A percentile compares a stretch with the other conserved stretches of the same genome.
Conservation (phyloP, 2,888 invertebrate genomes). For the Trissoscelio sp. region DNA sequence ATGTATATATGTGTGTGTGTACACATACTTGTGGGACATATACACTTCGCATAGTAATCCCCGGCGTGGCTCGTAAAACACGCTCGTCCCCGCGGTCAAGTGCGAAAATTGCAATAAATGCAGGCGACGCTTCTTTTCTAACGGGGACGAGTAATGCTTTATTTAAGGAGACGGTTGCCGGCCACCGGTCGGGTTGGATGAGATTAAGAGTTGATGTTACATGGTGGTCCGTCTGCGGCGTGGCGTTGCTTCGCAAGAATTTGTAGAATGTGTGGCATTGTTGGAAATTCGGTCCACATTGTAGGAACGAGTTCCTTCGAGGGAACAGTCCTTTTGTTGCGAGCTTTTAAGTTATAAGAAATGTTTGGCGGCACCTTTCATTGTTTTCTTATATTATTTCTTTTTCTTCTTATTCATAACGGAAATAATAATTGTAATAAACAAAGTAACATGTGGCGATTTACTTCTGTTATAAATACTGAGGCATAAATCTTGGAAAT, state of each 20-base stretch:
- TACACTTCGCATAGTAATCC: constrained; percentile 69
- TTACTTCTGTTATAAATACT: too few relatives aligned
- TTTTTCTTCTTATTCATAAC: too few relatives aligned
- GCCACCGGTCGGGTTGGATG: not conserved
- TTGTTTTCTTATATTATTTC: constrained; percentile 1
- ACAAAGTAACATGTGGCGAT: too few relatives aligned
- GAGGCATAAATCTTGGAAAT: too few relatives aligned
- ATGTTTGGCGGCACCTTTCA: not conserved
- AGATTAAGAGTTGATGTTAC: constrained; percentile 21
- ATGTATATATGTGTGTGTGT: not conserved
- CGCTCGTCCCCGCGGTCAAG: constrained; percentile 75
- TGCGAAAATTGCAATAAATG: constrained; percentile 77
- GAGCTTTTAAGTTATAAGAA: constrained; percentile 23
- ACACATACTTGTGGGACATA: constrained; percentile 3
- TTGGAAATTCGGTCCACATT: constrained; percentile 45
- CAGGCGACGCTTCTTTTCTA: constrained; percentile 53
- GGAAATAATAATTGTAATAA: too few relatives aligned
- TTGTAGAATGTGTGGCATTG: constrained; percentile 49
- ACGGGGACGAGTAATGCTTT: constrained; percentile 7
- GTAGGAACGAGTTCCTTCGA: constrained; percentile 47
- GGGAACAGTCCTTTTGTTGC: constrained; percentile 31
- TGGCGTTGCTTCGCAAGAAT: constrained; percentile 37
- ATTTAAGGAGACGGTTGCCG: constrained; percentile 1
- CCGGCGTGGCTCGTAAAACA: constrained; percentile 73
- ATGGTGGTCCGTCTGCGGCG: constrained; percentile 24